Evolutionary conservation across 2,888 invertebrate species (phyloP).

Genomic region (Cheilosia impressa): DNA sequence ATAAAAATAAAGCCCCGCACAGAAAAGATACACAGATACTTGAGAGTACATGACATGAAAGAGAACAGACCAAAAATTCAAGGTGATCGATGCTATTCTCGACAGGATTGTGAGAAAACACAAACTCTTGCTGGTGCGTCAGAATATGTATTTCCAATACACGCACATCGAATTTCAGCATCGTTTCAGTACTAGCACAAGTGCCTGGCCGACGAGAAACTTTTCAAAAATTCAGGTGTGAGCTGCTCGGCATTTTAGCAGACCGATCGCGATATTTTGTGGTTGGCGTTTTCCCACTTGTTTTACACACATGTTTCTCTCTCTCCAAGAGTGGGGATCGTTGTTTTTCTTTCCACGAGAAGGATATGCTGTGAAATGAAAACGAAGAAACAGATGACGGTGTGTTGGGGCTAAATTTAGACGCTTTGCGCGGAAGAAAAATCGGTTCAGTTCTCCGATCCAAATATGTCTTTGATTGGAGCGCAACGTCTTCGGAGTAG

Average conservation of each 20-base stretch:
- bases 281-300: conserved; percentile 54
- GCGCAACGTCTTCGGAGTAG: conserved; percentile 73
- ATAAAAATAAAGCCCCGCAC: conserved; percentile 43
- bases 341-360: conserved; percentile 23
- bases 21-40: conserved; percentile 34
- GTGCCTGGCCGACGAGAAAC: conserved; percentile 36
- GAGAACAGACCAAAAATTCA: conserved; percentile 58
- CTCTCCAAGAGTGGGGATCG: not conserved
- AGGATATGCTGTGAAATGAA: conserved; percentile 4
- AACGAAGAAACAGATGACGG: conserved; percentile 64
- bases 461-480: conserved; percentile 84
- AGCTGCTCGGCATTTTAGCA: conserved; percentile 4
- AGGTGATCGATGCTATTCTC: conserved; percentile 67
- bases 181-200: conserved; percentile 8
- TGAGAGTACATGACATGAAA: conserved; percentile 12
- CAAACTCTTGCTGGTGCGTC: conserved; percentile 45
- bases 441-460: conserved; percentile 77
- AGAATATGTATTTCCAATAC: conserved; percentile 25
- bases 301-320: conserved; percentile 42
- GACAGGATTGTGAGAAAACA: conserved; percentile 17
- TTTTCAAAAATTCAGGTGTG: conserved; percentile 75
- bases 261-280: conserved; percentile 40
- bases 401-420: conserved; percentile 67
- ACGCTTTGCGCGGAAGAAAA: conserved; percentile 35
- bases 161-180: conserved; percentile 7